These are phyloP conservation scores for Enteromius unitaeniatus DNA, from an alignment of 2,797 vertebrate species.

Conservation along the genomic window DNA sequence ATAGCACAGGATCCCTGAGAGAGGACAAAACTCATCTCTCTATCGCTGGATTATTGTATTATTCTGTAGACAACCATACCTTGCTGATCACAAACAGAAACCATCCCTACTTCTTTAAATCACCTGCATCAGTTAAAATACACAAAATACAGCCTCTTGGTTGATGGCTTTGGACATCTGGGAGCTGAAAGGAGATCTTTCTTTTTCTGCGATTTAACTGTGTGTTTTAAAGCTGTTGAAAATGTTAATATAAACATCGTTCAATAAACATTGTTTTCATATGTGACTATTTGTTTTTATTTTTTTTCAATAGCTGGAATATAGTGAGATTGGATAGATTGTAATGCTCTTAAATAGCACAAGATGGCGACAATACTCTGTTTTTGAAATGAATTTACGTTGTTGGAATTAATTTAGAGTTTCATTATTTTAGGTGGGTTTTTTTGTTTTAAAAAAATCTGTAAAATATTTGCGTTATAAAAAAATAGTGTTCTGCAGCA, in stretches of 20 bases:
- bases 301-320: background rate
- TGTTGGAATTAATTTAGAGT: background rate
- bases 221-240: slow-evolving; percentile 20
- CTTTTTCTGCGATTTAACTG: background rate
- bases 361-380: background rate
- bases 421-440: background rate
- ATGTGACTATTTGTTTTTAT: background rate
- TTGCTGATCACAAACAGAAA: slow-evolving; percentile 3
- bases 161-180: background rate
- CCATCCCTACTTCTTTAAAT: background rate
- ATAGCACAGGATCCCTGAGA: background rate
- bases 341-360: background rate
- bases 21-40: background rate
- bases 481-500: background rate
- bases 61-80: background rate
- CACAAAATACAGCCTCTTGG: background rate
- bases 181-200: background rate
- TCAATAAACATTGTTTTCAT: background rate
- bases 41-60: background rate
- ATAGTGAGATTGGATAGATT: background rate
- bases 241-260: slow-evolving; percentile 13
- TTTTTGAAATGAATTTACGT: background rate
- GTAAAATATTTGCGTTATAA: too few relatives aligned
- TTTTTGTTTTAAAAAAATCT: too few relatives aligned
- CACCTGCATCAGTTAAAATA: background rate